Evolutionary conservation across 2,113 vertebrate species (phyloP), one percentile per base, ranked within the genome.

Genomic region (Pachypanchax playfairii): DNA sequence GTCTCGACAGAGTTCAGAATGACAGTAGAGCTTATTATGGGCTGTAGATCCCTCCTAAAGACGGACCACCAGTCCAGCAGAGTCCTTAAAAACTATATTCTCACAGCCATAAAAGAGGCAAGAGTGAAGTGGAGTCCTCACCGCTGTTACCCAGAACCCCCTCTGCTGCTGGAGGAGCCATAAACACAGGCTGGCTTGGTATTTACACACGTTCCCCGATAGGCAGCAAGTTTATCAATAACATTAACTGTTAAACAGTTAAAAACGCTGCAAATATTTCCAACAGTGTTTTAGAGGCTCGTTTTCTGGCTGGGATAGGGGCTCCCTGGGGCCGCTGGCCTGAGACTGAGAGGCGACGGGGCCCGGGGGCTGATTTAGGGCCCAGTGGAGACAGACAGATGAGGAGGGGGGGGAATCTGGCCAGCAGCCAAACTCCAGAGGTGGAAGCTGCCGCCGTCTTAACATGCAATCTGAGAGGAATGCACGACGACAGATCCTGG

Each of bases 341-440:
- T 55, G 71, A 82, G 85, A 85, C 80, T 70, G 51, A 42, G 80
- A 79, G 78, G 72, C 76, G 77, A 69, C 60, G 25, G 75, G 65
- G 58, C 56, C 62, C 44, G 1, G 26, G 49, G 83, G 63, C 75
- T 80, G 83, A 85, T 87, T 87, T 82, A 87, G 73, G 75, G 62
- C 65, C 75, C n/a, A n/a, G n/a, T n/a, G n/a, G n/a, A n/a, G n/a
- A n/a, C n/a, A n/a, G n/a, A n/a, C n/a, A n/a, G n/a, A n/a, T n/a
- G n/a, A n/a, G n/a, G n/a, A n/a, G n/a, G n/a, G n/a, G n/a, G n/a
- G n/a, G n/a, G n/a, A n/a, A n/a, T n/a, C n/a, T 83, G 84, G 86
- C 81, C 17, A 3, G n/a, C 56, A 81, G 83, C 85, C 85, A 87
- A 75, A 43, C 73, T 80, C 62, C 63, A 62, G 62, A 72, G 82